Conservation (phyloP, 2,797 vertebrate species). For the Denticeps clupeoides region DNA sequence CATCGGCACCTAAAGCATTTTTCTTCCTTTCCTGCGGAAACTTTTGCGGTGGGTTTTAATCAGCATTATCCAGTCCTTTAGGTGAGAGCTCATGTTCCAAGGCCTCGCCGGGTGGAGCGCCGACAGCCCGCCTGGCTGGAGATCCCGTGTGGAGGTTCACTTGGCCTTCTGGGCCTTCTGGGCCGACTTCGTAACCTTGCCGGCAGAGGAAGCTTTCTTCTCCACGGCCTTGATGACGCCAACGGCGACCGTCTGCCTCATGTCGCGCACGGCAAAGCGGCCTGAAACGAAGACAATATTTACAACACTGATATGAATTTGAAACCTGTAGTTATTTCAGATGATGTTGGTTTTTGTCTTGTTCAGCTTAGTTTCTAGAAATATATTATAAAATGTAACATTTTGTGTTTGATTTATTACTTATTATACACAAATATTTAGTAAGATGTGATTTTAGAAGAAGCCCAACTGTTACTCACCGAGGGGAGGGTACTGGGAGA, state of each 20-base stretch:
- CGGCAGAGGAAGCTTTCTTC: conserved; percentile 42
- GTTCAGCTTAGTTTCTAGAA: no score
- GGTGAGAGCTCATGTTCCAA: conserved; percentile 51
- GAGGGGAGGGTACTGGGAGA: conserved; percentile 58
- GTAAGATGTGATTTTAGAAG: no score
- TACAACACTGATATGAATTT: no score
- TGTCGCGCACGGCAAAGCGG: conserved; percentile 60
- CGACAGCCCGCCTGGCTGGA: conserved; percentile 25
- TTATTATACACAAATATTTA: no score
- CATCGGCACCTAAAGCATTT: conserved; percentile 30
- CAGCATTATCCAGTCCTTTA: conserved; percentile 69
- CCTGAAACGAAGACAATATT: no score
- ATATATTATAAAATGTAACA: no score
- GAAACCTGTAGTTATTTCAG: no score
- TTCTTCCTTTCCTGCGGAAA: conserved; percentile 64
- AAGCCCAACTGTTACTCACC: conserved; percentile 50
- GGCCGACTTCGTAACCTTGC: conserved; percentile 63
- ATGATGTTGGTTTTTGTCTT: no score
- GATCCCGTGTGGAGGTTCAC: conserved; percentile 48
- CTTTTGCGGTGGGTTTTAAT: conserved; percentile 68
- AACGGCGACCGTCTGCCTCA: conserved; percentile 70
- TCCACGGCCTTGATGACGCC: conserved; percentile 62
- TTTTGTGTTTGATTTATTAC: no score
- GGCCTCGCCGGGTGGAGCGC: conserved; percentile 32
- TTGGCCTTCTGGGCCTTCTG: conserved; percentile 57